These are phyloP conservation scores for Presbytis comata DNA, from an alignment of 2,797 vertebrate genomes.

Conservation along the genomic window DNA sequence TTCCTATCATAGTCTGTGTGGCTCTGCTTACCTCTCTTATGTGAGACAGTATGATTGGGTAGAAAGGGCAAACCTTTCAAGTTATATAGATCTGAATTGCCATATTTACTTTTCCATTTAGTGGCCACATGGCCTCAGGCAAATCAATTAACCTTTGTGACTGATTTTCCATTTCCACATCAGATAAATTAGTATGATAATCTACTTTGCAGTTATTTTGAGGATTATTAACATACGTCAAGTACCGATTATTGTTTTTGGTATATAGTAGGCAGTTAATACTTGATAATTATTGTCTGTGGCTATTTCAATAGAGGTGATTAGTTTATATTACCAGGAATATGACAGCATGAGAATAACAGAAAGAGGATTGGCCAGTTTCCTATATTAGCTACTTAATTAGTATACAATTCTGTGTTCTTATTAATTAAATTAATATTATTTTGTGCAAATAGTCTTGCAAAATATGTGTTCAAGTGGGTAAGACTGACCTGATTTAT, in stretches of 20 bases:
- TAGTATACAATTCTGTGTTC: not conserved
- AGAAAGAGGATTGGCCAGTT: not conserved
- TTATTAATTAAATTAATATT: not conserved
- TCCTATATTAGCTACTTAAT: not conserved
- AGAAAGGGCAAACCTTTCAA: not conserved
- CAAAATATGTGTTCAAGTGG: not conserved
- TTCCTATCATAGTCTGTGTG: not conserved
- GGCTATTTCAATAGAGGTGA: not conserved
- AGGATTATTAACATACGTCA: not conserved
- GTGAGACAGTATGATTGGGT: not conserved
- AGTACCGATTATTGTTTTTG: not conserved
- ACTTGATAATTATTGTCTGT: not conserved
- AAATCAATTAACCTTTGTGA: not conserved
- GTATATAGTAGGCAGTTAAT: not conserved
- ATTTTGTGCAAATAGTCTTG: not conserved
- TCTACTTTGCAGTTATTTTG: not conserved
- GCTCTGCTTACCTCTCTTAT: not conserved
- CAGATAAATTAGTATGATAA: not conserved
- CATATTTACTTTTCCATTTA: not conserved
- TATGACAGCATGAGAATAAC: not conserved
- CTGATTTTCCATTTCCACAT: not conserved
- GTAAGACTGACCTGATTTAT: not conserved
- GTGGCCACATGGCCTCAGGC: not conserved
- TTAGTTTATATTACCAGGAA: not conserved
- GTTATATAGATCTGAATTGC: not conserved